Base-by-base conservation (phyloP, 2,888 invertebrate genomes). In the Agrotis exclamationis region DNA sequence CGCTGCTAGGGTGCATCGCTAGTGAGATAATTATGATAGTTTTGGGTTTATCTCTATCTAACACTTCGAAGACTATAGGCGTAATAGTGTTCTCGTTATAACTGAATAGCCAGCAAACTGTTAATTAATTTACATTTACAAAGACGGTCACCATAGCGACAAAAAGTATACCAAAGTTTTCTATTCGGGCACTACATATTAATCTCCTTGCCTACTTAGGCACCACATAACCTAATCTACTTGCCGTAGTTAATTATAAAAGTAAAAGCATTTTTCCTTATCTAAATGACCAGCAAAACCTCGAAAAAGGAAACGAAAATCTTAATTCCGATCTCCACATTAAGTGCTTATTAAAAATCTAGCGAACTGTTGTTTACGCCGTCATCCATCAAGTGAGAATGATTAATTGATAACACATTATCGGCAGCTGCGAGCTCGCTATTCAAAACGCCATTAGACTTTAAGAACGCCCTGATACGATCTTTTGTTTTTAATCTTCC, bases 401-500 rank as follows among this genome's bases (percentile, higher is more conserved):
- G 91, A 92, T 92, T 92, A 92, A 92, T 92, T 91, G 88, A 88
- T 76, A 85, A 84, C 80, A 88, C 88, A 91, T 91, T 91, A 92
- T 92, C 90, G 92, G 88, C 89, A 89, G 86, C 84, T 83, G 83
- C 70, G 79, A 64, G 80, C 83, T 83, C 80, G 67, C 84, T 85
- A 86, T 88, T 88, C 88, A 87, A 85, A 87, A 87, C 82, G 85
- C 87, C 86, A 89, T 90, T 90, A 87, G 77, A 82, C 83, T 77
- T 82, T 72, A 75, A 84, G 84, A 83, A 78, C 72, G 64, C 71
- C 72, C 59, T 76, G 79, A 79, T 79, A 79, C 58, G 72, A 79
- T 79, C 80, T 80, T 84, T 84, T 84, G 82, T 84, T 84, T 84
- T 84, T 80, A 79, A 78, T 84, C 82, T 75, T 74, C 76, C 45